These are phyloP conservation scores for Exocentrus adspersus DNA, from an alignment of 2,888 invertebrate genomes.

Conservation along the genomic window DNA sequence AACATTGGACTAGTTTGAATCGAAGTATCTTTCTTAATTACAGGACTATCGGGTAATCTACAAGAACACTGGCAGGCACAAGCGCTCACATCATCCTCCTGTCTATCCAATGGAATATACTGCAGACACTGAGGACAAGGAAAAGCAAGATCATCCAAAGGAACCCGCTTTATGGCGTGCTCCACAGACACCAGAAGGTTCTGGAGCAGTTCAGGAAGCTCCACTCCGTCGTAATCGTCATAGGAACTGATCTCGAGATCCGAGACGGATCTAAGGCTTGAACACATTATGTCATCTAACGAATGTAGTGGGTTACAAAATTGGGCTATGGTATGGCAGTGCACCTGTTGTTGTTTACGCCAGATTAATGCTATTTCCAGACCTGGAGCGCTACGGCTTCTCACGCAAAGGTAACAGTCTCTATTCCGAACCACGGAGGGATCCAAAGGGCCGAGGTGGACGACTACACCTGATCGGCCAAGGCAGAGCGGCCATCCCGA, in stretches of 20 bases:
- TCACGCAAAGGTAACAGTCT: conserved; percentile 74
- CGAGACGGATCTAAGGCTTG: conserved; percentile 54
- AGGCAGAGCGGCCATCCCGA: conserved; percentile 76
- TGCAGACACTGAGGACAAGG: conserved; percentile 67
- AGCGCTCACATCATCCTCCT: conserved; percentile 50
- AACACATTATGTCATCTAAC: conserved; percentile 60
- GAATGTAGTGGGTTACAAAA: conserved; percentile 53
- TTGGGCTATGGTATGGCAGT: conserved; percentile 58
- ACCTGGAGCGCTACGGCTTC: conserved; percentile 39
- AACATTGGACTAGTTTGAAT: conserved; percentile 69
- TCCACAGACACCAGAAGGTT: conserved; percentile 75
- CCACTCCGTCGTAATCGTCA: conserved; percentile 63
- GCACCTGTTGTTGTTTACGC: conserved; percentile 55
- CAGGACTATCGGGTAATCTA: conserved; percentile 52
- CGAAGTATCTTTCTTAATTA: conserved; percentile 61
- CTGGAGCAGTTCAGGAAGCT: conserved; percentile 72
- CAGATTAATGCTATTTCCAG: conserved; percentile 58
- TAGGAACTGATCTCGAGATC: conserved; percentile 58
- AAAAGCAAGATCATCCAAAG: conserved; percentile 72
- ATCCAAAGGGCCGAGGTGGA: conserved; percentile 73
- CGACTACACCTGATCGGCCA: conserved; percentile 69
- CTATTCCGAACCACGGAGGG: conserved; percentile 69
- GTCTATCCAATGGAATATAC: conserved; percentile 61
- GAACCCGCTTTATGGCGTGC: conserved; percentile 73
- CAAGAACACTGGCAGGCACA: conserved; percentile 62